Conservation (phyloP, 2,888 invertebrate species). For the Leistus spinibarbis region DNA sequence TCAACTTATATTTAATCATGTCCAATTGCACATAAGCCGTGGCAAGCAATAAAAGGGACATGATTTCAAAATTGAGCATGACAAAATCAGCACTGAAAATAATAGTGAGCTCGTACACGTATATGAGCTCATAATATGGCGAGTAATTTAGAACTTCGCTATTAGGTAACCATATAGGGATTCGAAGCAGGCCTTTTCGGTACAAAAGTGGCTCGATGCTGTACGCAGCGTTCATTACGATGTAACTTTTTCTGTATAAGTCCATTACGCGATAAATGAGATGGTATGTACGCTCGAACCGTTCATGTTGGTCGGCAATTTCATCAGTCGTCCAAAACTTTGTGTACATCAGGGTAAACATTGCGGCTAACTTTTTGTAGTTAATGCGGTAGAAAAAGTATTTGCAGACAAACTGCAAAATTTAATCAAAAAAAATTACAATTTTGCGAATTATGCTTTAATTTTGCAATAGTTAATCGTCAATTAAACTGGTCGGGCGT, state of each 20-base stretch:
- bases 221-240: slow-evolving; percentile 16
- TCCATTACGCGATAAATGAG: slow-evolving; percentile 6
- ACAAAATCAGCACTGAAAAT: slow-evolving; percentile 20
- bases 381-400: slow-evolving; percentile 16
- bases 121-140: slow-evolving; percentile 16
- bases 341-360: background rate
- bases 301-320: background rate
- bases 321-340: slow-evolving; percentile 17
- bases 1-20: slow-evolving; percentile 15
- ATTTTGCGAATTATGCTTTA: background rate
- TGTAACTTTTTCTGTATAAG: slow-evolving; percentile 21
- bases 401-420: slow-evolving; percentile 22
- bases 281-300: slow-evolving; percentile 8
- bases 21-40: slow-evolving; percentile 26
- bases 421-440: background rate
- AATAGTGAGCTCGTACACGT: background rate
- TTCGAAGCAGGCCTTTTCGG: background rate
- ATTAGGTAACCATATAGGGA: slow-evolving; percentile 21
- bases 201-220: slow-evolving; percentile 11
- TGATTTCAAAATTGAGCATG: slow-evolving; percentile 25
- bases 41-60: slow-evolving; percentile 13
- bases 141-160: slow-evolving; percentile 5
- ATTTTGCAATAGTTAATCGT: too few species aligned
- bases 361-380: background rate
- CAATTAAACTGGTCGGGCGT: too few species aligned